Evolutionary conservation across 2,797 vertebrate genomes (phyloP).

Genomic region (Dermochelys coriacea): DNA sequence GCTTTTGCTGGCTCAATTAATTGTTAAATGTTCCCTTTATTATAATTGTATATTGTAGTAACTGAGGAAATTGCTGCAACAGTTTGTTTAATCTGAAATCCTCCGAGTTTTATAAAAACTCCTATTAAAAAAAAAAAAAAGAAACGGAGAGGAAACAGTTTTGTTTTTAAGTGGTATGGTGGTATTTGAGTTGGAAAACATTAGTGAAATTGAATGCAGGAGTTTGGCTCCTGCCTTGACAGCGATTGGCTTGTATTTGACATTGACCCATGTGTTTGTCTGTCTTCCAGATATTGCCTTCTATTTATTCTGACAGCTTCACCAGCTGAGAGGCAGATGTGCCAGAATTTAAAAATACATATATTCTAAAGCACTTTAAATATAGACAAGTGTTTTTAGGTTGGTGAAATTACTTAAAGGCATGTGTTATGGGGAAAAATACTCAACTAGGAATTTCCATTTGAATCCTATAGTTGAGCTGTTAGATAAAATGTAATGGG

Average conservation of each 20-base stretch:
- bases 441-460: background rate
- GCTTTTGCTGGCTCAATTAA: slow-evolving; percentile 54
- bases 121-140: background rate
- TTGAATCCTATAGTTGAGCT: background rate
- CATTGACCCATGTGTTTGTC: slow-evolving; percentile 74
- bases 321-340: slow-evolving; percentile 64
- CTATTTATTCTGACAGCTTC: slow-evolving; percentile 69
- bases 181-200: slow-evolving; percentile 47
- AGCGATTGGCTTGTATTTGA: slow-evolving; percentile 68
- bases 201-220: slow-evolving; percentile 60
- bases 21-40: slow-evolving; percentile 67
- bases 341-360: slow-evolving; percentile 48
- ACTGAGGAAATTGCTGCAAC: slow-evolving; percentile 54
- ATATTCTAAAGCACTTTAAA: slow-evolving; percentile 43
- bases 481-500: background rate
- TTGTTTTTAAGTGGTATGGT: slow-evolving; percentile 37
- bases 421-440: background rate
- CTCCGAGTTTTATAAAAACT: slow-evolving; percentile 38
- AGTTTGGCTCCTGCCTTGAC: slow-evolving; percentile 56
- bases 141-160: slow-evolving; percentile 37
- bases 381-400: background rate
- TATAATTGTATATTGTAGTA: slow-evolving; percentile 35
- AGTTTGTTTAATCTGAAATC: slow-evolving; percentile 48
- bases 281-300: slow-evolving; percentile 60
- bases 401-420: background rate